Evolutionary conservation across 2,888 invertebrate species (phyloP), one percentile per base, ranked within the genome.

Genomic region (Tromatobia lineatoria): DNA sequence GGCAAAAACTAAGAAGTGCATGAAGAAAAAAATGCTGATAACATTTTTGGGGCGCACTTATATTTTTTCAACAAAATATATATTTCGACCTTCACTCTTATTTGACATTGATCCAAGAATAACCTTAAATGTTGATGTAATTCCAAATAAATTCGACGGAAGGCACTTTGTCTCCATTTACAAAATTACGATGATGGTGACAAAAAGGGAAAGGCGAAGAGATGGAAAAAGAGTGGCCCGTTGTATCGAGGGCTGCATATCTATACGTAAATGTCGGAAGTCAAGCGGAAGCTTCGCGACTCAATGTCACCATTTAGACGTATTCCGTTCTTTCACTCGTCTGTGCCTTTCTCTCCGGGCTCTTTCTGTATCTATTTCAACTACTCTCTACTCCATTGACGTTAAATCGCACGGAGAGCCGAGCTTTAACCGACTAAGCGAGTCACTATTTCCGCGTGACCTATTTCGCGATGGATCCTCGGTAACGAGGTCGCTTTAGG

Each of bases 401-500:
- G 90, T 89, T 89, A 89, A 91, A 91, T 91, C 87, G 89, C 83
- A 89, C 85, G 83, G 85, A 86, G 86, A 88, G 86, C 78, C 82
- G 83, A 79, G 78, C 85, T 89, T 88, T 88, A 87, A 88, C 45
- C 81, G 76, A 81, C 61, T 61, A 77, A 86, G 85, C 86, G 87
- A 87, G 85, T 86, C 87, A 87, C 87, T 90, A 89, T 91, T 91
- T 91, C 89, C 89, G 88, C 83, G 88, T 88, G 89, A 91, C 91
- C 91, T 91, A 91, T 87, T 90, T 91, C 84, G 83, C 76, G 76
- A 82, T 87, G 87, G 82, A 85, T 87, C 84, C 83, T 81, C 83
- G 87, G 71, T 91, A 91, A 91, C 90, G 89, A 91, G 90, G 88
- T 90, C 90, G 88, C 89, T 90, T 90, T 89, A 89, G 90, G 89